phyloP scores from a whole-genome alignment of 92 coral and sea anemone species.

The Zoanthus sansibaricus region DNA sequence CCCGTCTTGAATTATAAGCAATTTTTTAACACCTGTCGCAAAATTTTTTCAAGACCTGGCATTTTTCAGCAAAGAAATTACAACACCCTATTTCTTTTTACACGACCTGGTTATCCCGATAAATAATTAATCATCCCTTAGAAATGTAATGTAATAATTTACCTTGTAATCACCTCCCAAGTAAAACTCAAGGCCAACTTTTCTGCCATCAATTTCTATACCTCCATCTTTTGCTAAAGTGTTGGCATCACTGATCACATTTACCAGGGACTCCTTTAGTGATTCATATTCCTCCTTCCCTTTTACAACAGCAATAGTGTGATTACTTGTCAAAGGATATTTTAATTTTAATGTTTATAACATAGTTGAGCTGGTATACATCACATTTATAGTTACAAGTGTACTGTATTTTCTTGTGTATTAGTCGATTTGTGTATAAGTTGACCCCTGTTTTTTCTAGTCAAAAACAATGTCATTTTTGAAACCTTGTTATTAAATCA shows the following conservation, averaged over 20 bases:
- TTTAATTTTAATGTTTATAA: too few species aligned
- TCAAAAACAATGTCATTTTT: too few species aligned
- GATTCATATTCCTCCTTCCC: not conserved
- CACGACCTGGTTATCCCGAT: too few species aligned
- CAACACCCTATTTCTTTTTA: too few species aligned
- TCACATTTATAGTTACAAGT: too few species aligned
- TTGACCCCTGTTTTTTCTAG: too few species aligned
- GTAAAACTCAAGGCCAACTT: not conserved
- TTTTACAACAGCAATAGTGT: not conserved
- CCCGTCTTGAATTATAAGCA: too few species aligned
- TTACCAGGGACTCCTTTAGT: not conserved
- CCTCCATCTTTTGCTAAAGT: not conserved
- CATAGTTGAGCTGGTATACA: too few species aligned
- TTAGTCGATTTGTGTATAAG: too few species aligned
- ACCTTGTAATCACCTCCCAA: not conserved
- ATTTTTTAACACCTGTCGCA: not conserved
- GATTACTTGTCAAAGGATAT: not conserved
- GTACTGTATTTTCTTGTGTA: too few species aligned
- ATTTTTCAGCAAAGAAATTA: not conserved
- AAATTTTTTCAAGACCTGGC: not conserved
- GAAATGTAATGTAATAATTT: not conserved
- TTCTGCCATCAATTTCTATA: not conserved
- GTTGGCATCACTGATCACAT: not conserved
- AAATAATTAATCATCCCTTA: too few species aligned
- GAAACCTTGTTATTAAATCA: too few species aligned